These are phyloP conservation scores for Spodoptera picta DNA, from an alignment of 2,888 invertebrate species.

Conservation along the genomic window DNA sequence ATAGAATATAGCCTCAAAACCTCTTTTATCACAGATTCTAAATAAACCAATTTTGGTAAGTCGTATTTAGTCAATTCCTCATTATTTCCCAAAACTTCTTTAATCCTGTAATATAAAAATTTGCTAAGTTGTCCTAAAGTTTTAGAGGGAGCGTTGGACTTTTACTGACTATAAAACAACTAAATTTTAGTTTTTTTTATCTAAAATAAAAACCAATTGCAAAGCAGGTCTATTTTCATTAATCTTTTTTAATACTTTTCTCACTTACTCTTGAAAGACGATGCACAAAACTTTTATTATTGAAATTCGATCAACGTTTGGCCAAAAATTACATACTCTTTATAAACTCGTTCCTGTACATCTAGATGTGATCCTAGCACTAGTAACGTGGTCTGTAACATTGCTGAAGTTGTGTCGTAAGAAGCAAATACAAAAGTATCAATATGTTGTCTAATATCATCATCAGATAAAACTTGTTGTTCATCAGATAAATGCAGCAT, in stretches of 20 bases:
- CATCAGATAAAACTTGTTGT: conserved; percentile 3
- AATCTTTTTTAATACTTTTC: no score
- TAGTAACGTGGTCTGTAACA: background rate
- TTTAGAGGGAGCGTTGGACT: no score
- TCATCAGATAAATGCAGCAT: conserved; percentile 6
- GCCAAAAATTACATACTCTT: conserved; percentile 27
- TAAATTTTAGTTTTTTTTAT: no score
- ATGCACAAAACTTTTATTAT: no score
- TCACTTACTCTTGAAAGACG: no score
- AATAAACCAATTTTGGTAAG: conserved; percentile 20
- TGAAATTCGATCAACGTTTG: no score
- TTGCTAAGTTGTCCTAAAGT: no score
- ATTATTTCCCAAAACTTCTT: conserved; percentile 12
- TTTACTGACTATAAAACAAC: no score
- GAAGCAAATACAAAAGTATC: conserved; percentile 8
- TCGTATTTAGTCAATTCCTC: conserved; percentile 20
- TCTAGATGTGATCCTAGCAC: conserved; percentile 20
- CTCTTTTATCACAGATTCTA: conserved; percentile 38
- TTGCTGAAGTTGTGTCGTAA: conserved; percentile 13
- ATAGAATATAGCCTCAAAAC: conserved; percentile 34
- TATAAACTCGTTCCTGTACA: conserved; percentile 20
- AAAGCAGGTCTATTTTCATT: no score
- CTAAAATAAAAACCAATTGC: no score
- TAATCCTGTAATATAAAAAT: conserved; percentile 5
- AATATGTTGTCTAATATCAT: conserved; percentile 20